phyloP scores from a whole-genome alignment of 2,888 invertebrate species.

The Dromius quadrimaculatus region DNA sequence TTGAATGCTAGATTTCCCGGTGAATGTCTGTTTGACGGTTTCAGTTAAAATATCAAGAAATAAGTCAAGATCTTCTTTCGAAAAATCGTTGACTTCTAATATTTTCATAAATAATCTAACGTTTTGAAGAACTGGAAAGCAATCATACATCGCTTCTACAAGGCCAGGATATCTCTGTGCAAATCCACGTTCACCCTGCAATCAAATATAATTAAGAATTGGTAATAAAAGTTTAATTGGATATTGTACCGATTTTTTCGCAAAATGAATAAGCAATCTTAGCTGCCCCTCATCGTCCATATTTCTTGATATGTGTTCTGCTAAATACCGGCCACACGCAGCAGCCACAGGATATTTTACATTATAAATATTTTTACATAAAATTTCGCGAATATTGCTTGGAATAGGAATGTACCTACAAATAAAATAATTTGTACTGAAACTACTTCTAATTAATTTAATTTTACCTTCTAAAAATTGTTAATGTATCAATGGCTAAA shows the following conservation, averaged over 20 bases:
- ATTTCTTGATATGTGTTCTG: neutral
- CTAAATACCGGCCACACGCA: conserved; percentile 5
- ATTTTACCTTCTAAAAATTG: neutral
- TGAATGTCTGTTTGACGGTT: neutral
- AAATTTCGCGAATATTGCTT: neutral
- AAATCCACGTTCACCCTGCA: neutral
- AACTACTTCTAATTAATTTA: neutral
- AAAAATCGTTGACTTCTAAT: neutral
- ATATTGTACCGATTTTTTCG: conserved; percentile 11
- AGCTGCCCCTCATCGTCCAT: neutral
- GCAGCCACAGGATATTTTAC: neutral
- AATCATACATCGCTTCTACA: conserved; percentile 11
- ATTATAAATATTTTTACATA: neutral
- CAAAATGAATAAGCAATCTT: neutral
- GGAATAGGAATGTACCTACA: neutral
- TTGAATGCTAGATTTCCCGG: neutral
- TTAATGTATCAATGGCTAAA: conserved; percentile 4
- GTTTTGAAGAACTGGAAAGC: neutral
- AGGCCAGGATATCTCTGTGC: neutral
- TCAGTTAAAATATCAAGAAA: conserved; percentile 7
- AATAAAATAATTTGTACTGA: neutral
- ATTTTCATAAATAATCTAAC: neutral
- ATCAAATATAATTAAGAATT: neutral
- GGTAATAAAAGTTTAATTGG: neutral
- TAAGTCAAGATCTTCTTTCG: neutral